Percentiles rank a stretch among this genome's conserved stretches.
Evolutionary conservation across 2,888 invertebrate genomes (phyloP).

Genomic region (Heliconius charithonia): DNA sequence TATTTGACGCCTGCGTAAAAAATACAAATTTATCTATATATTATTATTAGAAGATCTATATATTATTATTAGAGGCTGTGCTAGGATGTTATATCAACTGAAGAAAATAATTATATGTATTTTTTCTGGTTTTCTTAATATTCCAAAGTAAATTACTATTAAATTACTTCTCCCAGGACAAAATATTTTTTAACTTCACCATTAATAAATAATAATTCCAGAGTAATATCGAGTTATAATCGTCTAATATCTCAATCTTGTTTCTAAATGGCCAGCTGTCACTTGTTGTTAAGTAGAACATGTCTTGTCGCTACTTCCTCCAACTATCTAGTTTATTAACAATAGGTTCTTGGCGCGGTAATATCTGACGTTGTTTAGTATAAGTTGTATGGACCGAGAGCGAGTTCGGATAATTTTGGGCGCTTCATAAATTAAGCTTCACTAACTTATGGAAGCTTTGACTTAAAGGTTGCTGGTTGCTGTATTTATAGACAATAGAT

Average conservation of each 20-base stretch:
- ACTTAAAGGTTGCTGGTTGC: neutral
- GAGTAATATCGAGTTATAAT: conserved; percentile 9
- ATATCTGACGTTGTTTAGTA: conserved; percentile 55
- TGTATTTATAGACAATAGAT: neutral
- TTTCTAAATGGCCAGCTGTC: conserved; percentile 37
- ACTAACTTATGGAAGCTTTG: neutral
- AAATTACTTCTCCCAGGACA: too few relatives aligned
- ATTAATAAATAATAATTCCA: too few relatives aligned
- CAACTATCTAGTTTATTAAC: conserved; percentile 35
- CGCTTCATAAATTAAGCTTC: conserved; percentile 27
- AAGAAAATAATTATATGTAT: too few relatives aligned
- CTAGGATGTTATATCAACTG: too few relatives aligned
- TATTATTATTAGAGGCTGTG: too few relatives aligned
- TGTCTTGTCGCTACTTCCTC: conserved; percentile 49
- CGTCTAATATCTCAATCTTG: conserved; percentile 17
- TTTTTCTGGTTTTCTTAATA: too few relatives aligned
- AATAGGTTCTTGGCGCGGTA: conserved; percentile 43
- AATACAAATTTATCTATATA: too few relatives aligned
- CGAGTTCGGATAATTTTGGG: conserved; percentile 36
- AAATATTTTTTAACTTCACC: too few relatives aligned
- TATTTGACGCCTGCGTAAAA: too few relatives aligned
- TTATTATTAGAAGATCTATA: too few relatives aligned
- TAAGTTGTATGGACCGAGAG: conserved; percentile 53
- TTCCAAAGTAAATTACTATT: too few relatives aligned
- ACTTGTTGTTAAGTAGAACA: conserved; percentile 50